A percentile compares a stretch with the other conserved stretches of the same genome.
These are phyloP conservation scores for Nymphicus hollandicus DNA, from an alignment of 2,113 vertebrate species.

Conservation along the genomic window DNA sequence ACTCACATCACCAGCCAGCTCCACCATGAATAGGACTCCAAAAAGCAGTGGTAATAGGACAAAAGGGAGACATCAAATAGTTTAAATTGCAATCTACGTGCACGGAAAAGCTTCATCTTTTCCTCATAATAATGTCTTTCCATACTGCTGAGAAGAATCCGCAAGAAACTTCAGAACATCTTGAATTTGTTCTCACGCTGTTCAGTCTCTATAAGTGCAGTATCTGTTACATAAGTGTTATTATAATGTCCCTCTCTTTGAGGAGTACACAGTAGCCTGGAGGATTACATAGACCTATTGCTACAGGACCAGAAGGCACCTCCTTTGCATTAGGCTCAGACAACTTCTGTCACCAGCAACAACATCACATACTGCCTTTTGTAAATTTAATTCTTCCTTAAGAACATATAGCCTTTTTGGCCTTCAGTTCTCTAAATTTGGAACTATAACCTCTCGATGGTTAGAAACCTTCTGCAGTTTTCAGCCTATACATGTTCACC, in stretches of 20 bases:
- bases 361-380: not conserved
- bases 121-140: not conserved
- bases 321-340: not conserved
- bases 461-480: not conserved
- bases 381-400: not conserved
- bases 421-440: not conserved
- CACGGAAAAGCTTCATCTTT: not conserved
- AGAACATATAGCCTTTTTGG: not conserved
- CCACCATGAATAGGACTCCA: not conserved
- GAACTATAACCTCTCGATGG: not conserved
- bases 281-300: rapidly evolving
- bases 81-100: not conserved
- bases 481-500: not conserved
- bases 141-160: not conserved
- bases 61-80: not conserved
- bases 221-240: not conserved
- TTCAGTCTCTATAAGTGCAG: not conserved
- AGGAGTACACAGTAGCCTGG: not conserved
- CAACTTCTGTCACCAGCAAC: not conserved
- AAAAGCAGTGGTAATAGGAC: not conserved
- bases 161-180: not conserved
- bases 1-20: not conserved
- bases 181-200: not conserved
- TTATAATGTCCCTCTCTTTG: not conserved
- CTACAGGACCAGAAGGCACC: not conserved